phyloP scores from a whole-genome alignment of 53 echinoderm and acorn worm species.

The Paracentrotus lividus region DNA sequence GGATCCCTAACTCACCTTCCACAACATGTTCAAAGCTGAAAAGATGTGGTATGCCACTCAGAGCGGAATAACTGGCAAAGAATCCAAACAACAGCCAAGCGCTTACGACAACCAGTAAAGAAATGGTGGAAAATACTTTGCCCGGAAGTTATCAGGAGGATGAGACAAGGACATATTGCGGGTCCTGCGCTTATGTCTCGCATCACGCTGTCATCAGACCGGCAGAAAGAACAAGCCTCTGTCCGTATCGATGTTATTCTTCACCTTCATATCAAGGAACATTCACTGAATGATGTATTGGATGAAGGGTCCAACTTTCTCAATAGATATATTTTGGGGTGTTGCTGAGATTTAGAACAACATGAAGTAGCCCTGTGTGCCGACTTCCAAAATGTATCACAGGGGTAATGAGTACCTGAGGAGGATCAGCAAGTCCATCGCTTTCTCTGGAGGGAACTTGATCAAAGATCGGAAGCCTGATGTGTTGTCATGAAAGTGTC shows the following conservation, averaged over 20 bases:
- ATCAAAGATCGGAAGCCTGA: not conserved
- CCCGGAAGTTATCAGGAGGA: not conserved
- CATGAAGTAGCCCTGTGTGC: not conserved
- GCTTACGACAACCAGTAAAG: not conserved
- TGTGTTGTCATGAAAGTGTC: not conserved
- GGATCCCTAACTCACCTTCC: slow-evolving; percentile 67
- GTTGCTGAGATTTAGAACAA: not conserved
- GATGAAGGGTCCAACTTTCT: not conserved
- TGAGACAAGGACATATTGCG: not conserved
- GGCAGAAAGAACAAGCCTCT: not conserved
- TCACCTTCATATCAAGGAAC: slow-evolving; percentile 3
- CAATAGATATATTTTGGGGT: not conserved
- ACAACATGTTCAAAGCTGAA: slow-evolving; percentile 77
- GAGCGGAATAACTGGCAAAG: slow-evolving; percentile 73
- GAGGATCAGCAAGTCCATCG: not conserved
- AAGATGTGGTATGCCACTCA: slow-evolving; percentile 61
- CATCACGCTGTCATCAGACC: slow-evolving; percentile 22
- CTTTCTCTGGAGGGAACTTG: not conserved
- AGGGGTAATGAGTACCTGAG: not conserved
- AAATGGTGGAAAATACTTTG: not conserved
- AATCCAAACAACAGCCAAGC: slow-evolving; percentile 72
- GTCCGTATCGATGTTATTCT: slow-evolving; percentile 40
- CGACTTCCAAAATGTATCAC: not conserved
- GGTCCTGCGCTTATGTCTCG: slow-evolving; percentile 7
- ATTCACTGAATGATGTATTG: not conserved